phyloP scores from a whole-genome alignment of 2,797 vertebrate species.

The Babyrousa celebensis region DNA sequence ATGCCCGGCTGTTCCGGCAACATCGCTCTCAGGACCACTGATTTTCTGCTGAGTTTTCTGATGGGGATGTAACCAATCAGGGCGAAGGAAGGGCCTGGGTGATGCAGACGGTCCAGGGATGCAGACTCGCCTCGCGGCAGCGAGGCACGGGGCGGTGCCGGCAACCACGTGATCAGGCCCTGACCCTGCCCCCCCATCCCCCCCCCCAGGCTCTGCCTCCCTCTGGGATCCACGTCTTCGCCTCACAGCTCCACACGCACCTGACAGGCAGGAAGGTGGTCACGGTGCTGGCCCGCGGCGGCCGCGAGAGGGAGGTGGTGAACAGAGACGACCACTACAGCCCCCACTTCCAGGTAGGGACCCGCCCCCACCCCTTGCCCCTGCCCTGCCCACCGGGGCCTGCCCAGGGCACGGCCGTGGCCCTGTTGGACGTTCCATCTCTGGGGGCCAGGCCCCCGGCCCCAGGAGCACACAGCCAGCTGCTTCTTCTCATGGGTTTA shows the following conservation, averaged over 20 bases:
- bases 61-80: rapidly evolving
- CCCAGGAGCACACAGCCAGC: not conserved
- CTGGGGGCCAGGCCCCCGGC: rapidly evolving
- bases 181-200: not conserved
- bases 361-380: rapidly evolving
- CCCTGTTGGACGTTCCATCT: not conserved
- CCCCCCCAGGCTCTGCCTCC: constrained; percentile 93
- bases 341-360: constrained; percentile 96
- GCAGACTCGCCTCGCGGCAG: rapidly evolving
- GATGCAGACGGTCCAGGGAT: rapidly evolving
- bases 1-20: rapidly evolving
- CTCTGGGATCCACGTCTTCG: constrained; percentile 96
- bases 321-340: constrained; percentile 98
- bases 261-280: constrained; percentile 94
- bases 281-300: constrained; percentile 93
- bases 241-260: constrained; percentile 99
- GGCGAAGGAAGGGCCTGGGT: not conserved
- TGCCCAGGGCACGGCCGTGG: rapidly evolving
- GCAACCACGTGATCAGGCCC: rapidly evolving
- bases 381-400: rapidly evolving
- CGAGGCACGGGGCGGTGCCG: rapidly evolving
- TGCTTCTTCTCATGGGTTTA: rapidly evolving
- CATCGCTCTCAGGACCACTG: rapidly evolving
- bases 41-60: not conserved
- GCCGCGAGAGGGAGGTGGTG: constrained; percentile 93